phyloP scores from a whole-genome alignment of 2,888 invertebrate species.

The Pristionchus arcanus region DNA sequence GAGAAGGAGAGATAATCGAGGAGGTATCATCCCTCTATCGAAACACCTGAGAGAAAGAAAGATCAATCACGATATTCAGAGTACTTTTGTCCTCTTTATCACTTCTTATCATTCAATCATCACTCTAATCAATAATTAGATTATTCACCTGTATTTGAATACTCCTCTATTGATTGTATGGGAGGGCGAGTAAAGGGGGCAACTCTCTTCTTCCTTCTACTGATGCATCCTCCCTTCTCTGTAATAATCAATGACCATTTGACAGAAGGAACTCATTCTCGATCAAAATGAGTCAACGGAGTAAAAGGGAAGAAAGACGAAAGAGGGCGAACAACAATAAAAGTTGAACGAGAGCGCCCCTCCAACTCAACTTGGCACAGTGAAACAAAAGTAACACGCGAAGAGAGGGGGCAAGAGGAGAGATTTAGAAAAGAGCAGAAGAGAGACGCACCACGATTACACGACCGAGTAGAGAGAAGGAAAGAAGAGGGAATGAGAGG shows the following conservation, averaged over 20 bases:
- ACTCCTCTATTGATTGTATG: constrained; percentile 20
- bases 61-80: background rate
- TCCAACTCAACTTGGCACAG: background rate
- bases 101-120: background rate
- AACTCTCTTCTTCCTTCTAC: constrained; percentile 24
- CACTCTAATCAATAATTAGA: background rate
- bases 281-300: background rate
- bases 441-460: background rate
- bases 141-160: constrained; percentile 14
- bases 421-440: constrained; percentile 12
- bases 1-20: constrained; percentile 24
- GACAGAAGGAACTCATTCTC: background rate
- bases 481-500: background rate
- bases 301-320: background rate
- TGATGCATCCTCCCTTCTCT: background rate
- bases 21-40: background rate
- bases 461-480: constrained; percentile 12
- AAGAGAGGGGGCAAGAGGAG: background rate
- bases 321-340: background rate
- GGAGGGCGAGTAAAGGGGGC: background rate
- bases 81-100: background rate
- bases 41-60: background rate
- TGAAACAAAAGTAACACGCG: constrained; percentile 22
- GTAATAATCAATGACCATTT: background rate
- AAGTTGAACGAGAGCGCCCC: no score